Evolutionary conservation across 2,797 vertebrate species (phyloP), one percentile per base, ranked within the genome.

Genomic region (Morelia viridis): DNA sequence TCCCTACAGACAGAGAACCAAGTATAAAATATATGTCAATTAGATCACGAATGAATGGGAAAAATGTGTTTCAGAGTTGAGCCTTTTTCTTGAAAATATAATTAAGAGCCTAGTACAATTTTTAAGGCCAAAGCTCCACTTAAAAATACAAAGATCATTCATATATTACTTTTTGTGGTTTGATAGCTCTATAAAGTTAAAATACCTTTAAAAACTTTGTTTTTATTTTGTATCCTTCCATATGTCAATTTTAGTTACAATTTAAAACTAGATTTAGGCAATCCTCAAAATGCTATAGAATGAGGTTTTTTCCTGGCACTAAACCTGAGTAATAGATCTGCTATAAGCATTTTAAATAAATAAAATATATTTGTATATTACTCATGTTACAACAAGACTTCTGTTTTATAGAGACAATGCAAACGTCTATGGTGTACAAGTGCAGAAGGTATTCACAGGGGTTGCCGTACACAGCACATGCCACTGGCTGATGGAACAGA

Each of bases 401-500:
- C 85, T 90, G 0, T 46, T 93, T 85, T 50, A 85, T 96, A 99
- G 99, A 99, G 98, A 97, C 99, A 99, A 50, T 99, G 99, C 96
- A 98, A 99, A 93, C 98, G 99, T 89, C 97, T 99, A 85, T 99
- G 99, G 99, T 99, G 99, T 94, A 99, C 98, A 0, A 99, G 98
- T 89, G 97, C 98, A 0, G 99, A 99, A 95, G 98, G 98, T 9
- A 98, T 98, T 95, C 98, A 99, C 94, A 98, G 98, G 94, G 98
- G 99, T 57, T 99, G 99, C 94, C 98, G 98, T 58, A 99, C 99
- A 4, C 99, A 99, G 88, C 99, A 99, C 96, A 99, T 99, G 99
- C 99, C 99, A 0, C 97, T 99, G 94, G 99, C 99, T 87, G 99
- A 99, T 84, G 99, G 99, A 92, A 99, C 99, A 0, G 97, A 97